These are phyloP conservation scores for Allygus modestus DNA, from an alignment of 2,888 invertebrate genomes.

Conservation along the genomic window DNA sequence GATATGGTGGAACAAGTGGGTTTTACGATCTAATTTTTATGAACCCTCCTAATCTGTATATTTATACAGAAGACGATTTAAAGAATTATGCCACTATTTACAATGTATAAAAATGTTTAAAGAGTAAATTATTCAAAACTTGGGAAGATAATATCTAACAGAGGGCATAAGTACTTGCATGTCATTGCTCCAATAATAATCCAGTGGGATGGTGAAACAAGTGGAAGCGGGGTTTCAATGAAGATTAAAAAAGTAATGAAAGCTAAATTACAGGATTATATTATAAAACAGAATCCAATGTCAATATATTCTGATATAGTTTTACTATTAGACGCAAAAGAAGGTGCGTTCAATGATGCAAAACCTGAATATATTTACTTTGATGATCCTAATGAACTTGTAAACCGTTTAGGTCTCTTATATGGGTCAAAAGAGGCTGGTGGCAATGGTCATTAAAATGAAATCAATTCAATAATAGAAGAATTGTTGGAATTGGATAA, in stretches of 20 bases:
- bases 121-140: not conserved
- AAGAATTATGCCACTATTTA: conserved; percentile 8
- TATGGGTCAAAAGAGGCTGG: conserved; percentile 29
- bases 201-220: not conserved
- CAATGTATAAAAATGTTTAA: conserved; percentile 11
- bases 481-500: conserved; percentile 15
- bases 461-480: conserved; percentile 42
- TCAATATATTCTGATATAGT: conserved; percentile 16
- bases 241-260: not conserved
- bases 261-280: not conserved
- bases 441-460: conserved; percentile 22
- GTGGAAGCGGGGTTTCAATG: not conserved
- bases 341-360: not conserved
- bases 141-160: conserved; percentile 28
- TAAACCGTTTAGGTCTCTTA: conserved; percentile 15
- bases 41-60: conserved; percentile 14
- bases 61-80: conserved; percentile 19
- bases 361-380: conserved; percentile 23
- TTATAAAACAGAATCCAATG: not conserved
- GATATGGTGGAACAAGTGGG: conserved; percentile 43
- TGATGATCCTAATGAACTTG: conserved; percentile 45
- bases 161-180: conserved; percentile 32
- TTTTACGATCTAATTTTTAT: conserved; percentile 48
- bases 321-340: not conserved
- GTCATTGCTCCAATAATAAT: conserved; percentile 3